phyloP scores from a whole-genome alignment of 2,113 vertebrate genomes.

The Pelmatolapia mariae region DNA sequence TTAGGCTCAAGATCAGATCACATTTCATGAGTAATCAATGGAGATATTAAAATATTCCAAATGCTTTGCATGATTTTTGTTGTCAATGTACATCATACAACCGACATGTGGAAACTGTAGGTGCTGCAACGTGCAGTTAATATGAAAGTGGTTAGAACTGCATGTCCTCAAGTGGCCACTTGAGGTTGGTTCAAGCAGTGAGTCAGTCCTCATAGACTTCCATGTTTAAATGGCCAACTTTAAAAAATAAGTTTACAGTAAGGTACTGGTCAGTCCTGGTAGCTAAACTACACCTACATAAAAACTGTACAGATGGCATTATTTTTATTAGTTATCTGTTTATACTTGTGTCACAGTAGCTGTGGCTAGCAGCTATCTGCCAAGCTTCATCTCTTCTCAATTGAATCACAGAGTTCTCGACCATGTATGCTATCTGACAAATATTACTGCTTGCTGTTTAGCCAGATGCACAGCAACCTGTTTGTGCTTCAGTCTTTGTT shows the following conservation, averaged over 20 bases:
- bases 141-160: background rate
- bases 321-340: background rate
- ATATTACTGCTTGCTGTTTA: background rate
- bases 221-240: background rate
- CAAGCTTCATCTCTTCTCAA: background rate
- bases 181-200: background rate
- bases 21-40: background rate
- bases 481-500: background rate
- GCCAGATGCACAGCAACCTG: background rate
- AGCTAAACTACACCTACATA: background rate
- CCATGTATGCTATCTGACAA: background rate
- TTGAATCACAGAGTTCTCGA: background rate
- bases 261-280: background rate
- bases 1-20: background rate
- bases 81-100: background rate
- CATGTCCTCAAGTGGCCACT: background rate
- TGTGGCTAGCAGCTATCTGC: background rate
- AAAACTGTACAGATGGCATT: background rate
- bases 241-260: background rate
- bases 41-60: background rate
- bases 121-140: background rate
- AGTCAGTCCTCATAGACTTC: background rate
- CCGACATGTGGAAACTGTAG: background rate
- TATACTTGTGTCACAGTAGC: background rate
- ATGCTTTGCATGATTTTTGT: background rate